These are phyloP conservation scores for Nipponia nippon DNA, from an alignment of 2,113 vertebrate genomes.

Conservation along the genomic window DNA sequence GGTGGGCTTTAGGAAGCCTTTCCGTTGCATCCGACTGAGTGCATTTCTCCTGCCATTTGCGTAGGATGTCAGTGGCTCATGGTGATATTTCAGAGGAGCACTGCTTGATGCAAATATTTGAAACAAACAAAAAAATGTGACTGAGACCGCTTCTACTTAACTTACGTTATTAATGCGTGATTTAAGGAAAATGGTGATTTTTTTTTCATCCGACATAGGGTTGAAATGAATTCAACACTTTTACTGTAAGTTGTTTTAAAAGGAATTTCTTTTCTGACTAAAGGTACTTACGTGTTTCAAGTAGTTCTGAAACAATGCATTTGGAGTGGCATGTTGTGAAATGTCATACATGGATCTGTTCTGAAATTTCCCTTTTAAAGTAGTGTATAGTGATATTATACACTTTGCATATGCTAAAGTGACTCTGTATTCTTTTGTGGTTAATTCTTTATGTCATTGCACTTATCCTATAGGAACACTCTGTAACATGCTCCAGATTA, in stretches of 20 bases:
- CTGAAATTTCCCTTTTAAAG: background rate
- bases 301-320: background rate
- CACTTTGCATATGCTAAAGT: background rate
- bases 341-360: background rate
- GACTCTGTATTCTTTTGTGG: background rate
- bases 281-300: background rate
- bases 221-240: background rate
- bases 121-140: background rate
- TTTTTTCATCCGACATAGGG: background rate
- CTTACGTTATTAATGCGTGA: background rate
- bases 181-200: background rate
- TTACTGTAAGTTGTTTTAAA: background rate
- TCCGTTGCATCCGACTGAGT: rapidly evolving
- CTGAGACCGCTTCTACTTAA: background rate
- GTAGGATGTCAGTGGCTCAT: rapidly evolving
- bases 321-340: background rate
- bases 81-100: background rate
- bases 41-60: rapidly evolving
- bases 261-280: background rate
- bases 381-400: no score
- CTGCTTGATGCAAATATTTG: background rate
- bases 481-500: background rate
- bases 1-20: rapidly evolving
- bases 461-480: background rate
- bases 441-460: background rate